Evolutionary conservation across 1,140 invertebrate species (phyloP), one percentile per base, ranked within the genome.

Genomic region (Lepidostoma basale): DNA sequence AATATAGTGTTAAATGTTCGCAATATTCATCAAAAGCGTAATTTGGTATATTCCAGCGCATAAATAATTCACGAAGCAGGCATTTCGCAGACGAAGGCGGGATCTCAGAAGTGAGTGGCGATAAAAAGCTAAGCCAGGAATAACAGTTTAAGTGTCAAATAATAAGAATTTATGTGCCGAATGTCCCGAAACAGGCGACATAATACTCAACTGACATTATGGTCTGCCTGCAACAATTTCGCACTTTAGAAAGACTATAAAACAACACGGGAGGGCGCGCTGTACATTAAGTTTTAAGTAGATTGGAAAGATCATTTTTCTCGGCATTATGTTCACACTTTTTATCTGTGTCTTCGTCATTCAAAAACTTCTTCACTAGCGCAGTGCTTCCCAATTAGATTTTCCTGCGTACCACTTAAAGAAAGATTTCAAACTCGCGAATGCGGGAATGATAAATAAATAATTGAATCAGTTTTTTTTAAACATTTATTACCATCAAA

Each of bases 131-230:
- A 18, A 36, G 52, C 14, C 16, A 8, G 16, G 28, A n/a, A 60
- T 42, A 60, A 60, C 68, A 56, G 52, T 66, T 62, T 60, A 66
- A 70, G 54, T 70, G 69, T 71, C 60, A 67, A 64, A 71, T 71
- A 67, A 71, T 67, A 71, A 63, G 62, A 54, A 71, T 71, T 71
- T 71, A 71, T 71, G 69, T 28, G 23, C 49, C 58, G 59, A 62
- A 64, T 71, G 65, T 64, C 60, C 45, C 65, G 64, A 67, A 63
- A 71, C 67, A 36, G 59, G 62, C 69, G 33, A 26, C 44, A 62
- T 45, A 30, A 44, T 45, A 47, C 59, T 25, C 28, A 12, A 33
- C 39, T 47, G 44, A 62, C 59, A 62, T 44, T 44, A 44, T 62
- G 59, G 39, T 28, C 30, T 30, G 52, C 52, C 26, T 56, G 52